Evolutionary conservation across 2,113 vertebrate genomes (phyloP).

Genomic region (Lagopus muta): DNA sequence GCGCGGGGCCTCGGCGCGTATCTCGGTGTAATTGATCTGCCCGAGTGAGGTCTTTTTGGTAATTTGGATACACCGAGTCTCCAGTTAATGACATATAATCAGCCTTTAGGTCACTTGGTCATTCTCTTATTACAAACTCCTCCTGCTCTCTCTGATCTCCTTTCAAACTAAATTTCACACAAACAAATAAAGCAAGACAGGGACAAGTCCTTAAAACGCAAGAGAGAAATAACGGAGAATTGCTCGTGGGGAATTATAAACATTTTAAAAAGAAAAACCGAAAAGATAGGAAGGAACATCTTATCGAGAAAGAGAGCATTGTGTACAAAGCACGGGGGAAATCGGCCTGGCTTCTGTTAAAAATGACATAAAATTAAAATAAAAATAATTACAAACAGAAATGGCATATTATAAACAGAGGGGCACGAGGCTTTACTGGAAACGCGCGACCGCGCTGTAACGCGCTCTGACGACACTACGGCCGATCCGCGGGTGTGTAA

Average conservation of each 20-base stretch:
- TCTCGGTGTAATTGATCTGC: slow-evolving; percentile 79
- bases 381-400: slow-evolving; percentile 82
- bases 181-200: slow-evolving; percentile 92
- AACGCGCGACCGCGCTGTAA: neutral
- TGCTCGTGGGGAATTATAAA: slow-evolving; percentile 75
- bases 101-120: slow-evolving; percentile 91
- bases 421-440: slow-evolving; percentile 67
- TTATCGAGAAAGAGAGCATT: slow-evolving; percentile 80
- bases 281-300: slow-evolving; percentile 81
- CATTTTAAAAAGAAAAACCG: slow-evolving; percentile 57
- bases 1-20: slow-evolving; percentile 25
- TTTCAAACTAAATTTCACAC: slow-evolving; percentile 91
- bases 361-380: slow-evolving; percentile 85
- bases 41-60: slow-evolving; percentile 84
- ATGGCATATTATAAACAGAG: slow-evolving; percentile 73
- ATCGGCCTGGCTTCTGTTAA: slow-evolving; percentile 82
- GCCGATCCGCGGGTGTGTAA: neutral
- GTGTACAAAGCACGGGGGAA: slow-evolving; percentile 78
- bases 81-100: slow-evolving; percentile 97
- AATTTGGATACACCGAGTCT: slow-evolving; percentile 90
- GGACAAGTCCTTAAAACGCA: slow-evolving; percentile 73
- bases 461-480: slow-evolving; percentile 43
- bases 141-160: slow-evolving; percentile 89
- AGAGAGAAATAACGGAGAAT: slow-evolving; percentile 73
- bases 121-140: slow-evolving; percentile 89